Percentiles rank a stretch among this genome's conserved stretches.
phyloP scores from a whole-genome alignment of 2,888 invertebrate species.

The Ceraclea dissimilis region DNA sequence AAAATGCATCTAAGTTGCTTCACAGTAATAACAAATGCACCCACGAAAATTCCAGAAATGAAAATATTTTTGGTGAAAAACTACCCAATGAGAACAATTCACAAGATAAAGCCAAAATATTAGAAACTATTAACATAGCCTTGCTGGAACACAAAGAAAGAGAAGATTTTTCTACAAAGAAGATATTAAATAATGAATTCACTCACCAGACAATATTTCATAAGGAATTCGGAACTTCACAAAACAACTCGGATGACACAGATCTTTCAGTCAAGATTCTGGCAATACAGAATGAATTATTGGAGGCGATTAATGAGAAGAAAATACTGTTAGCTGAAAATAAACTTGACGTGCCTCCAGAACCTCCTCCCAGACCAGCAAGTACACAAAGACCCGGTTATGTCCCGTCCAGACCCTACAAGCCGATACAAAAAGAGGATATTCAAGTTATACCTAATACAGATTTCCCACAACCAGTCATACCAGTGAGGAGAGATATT shows the following conservation, averaged over 20 bases:
- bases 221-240: constrained; percentile 25
- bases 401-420: constrained; percentile 33
- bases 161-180: constrained; percentile 15
- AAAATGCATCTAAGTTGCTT: constrained; percentile 25
- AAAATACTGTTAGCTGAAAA: constrained; percentile 9
- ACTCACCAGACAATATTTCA: constrained; percentile 19
- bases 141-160: constrained; percentile 30
- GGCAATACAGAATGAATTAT: constrained; percentile 24
- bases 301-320: constrained; percentile 26
- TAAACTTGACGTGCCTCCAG: constrained; percentile 27
- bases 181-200: neutral
- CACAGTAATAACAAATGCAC: constrained; percentile 25
- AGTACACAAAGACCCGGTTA: constrained; percentile 27
- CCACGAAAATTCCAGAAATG: neutral
- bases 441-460: constrained; percentile 35
- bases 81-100: constrained; percentile 3
- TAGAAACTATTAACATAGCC: constrained; percentile 37
- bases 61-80: constrained; percentile 19
- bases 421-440: constrained; percentile 40
- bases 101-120: constrained; percentile 26
- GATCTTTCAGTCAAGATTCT: constrained; percentile 23
- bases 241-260: constrained; percentile 15
- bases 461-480: constrained; percentile 13
- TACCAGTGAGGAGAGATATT: constrained; percentile 22
- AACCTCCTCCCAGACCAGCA: constrained; percentile 31